phyloP scores from a whole-genome alignment of 2,113 vertebrate species.

The Spermophilus dauricus region DNA sequence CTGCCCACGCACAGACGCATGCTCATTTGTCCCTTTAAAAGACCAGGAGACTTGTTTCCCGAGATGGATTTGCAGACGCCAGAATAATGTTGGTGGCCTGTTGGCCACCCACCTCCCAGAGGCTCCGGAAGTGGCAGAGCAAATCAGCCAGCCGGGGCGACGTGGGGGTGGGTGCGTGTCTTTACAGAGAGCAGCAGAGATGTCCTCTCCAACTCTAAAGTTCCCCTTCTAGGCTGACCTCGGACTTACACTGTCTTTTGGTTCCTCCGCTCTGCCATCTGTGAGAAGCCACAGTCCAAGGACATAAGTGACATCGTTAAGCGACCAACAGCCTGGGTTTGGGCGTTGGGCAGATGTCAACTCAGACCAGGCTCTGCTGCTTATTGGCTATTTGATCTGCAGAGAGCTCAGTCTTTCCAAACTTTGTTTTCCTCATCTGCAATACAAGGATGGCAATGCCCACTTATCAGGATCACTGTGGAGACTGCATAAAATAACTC shows the following conservation, averaged over 20 bases:
- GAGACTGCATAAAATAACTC: neutral
- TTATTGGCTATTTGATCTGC: neutral
- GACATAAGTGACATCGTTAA: neutral
- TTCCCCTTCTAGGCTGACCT: neutral
- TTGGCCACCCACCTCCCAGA: neutral
- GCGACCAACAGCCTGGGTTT: neutral
- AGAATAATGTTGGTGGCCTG: neutral
- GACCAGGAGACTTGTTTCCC: constrained; percentile 7
- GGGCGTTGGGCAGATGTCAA: neutral
- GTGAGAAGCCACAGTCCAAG: neutral
- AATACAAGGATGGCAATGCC: neutral
- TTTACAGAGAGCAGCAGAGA: neutral
- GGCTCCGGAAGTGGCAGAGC: neutral
- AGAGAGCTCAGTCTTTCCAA: neutral
- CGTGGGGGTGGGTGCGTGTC: too few species aligned
- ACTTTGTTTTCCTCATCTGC: neutral
- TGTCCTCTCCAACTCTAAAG: neutral
- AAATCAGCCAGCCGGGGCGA: neutral
- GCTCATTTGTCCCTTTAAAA: constrained; percentile 23
- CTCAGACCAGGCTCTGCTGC: neutral
- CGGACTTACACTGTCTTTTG: neutral
- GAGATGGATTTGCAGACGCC: constrained; percentile 40
- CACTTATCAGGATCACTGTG: neutral
- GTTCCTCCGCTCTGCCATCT: neutral
- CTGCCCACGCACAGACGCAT: constrained; percentile 40